These are phyloP conservation scores for Drosophila sturtevanti DNA, from an alignment of 1,140 invertebrate species.

Conservation along the genomic window DNA sequence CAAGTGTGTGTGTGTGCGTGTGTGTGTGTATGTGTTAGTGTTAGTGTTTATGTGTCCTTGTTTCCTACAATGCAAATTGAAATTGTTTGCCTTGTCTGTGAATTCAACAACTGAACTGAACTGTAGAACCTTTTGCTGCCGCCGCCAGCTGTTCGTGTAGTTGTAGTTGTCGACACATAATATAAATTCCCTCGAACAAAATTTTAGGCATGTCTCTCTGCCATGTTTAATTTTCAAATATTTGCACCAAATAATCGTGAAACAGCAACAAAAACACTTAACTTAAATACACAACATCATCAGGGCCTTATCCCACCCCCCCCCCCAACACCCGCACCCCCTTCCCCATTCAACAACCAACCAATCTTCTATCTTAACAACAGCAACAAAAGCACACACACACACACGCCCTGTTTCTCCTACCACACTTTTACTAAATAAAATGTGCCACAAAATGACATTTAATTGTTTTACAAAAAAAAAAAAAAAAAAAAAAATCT, in stretches of 20 bases:
- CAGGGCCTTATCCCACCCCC: not conserved
- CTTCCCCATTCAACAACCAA: too few species aligned
- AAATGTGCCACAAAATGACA: conserved; percentile 73
- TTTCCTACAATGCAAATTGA: conserved; percentile 72
- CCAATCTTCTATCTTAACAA: too few species aligned
- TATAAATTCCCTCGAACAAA: conserved; percentile 73
- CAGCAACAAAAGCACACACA: not conserved
- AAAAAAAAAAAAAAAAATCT: not conserved
- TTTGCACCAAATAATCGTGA: conserved; percentile 71
- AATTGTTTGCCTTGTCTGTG: conserved; percentile 76
- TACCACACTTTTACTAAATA: conserved; percentile 59
- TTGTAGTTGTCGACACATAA: conserved; percentile 67
- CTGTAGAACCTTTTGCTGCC: conserved; percentile 58
- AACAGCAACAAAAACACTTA: conserved; percentile 65
- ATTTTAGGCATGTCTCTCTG: conserved; percentile 49
- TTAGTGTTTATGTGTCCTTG: conserved; percentile 56
- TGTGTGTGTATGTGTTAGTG: conserved; percentile 26
- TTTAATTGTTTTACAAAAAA: conserved; percentile 62
- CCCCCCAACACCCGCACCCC: not conserved
- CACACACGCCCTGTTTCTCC: not conserved
- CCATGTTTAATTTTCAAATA: conserved; percentile 70
- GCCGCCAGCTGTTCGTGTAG: conserved; percentile 43
- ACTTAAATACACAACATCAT: conserved; percentile 24
- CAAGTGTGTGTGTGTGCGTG: conserved; percentile 23
- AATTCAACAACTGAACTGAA: conserved; percentile 57